Percentiles rank a stretch among this genome's conserved stretches.
Evolutionary conservation across 2,113 vertebrate species (phyloP).

Genomic region (Glaucomys volans): DNA sequence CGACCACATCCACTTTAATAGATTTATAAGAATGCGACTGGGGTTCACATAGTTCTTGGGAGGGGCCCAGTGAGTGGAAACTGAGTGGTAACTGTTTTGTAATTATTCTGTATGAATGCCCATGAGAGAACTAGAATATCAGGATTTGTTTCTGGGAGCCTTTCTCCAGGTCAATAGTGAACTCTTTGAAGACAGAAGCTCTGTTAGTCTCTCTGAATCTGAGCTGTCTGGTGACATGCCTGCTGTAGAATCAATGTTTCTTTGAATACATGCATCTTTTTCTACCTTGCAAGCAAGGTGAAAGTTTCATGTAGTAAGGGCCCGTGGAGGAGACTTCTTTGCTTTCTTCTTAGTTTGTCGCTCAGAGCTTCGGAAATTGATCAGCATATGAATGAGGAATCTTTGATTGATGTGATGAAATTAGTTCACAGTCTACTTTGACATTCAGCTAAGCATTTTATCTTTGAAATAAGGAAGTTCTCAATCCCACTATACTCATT

Average conservation of each 20-base stretch:
- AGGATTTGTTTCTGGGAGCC: not conserved
- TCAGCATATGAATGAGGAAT: not conserved
- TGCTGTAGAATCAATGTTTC: not conserved
- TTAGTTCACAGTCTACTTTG: rapidly evolving
- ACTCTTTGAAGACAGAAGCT: not conserved
- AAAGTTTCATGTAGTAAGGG: not conserved
- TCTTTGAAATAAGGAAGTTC: not conserved
- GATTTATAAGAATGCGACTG: not conserved
- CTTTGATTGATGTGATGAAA: not conserved
- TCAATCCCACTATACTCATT: not conserved
- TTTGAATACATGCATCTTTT: rapidly evolving
- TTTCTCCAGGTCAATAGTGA: not conserved
- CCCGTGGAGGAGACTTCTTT: not conserved
- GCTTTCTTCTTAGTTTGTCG: not conserved
- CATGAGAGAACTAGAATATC: not conserved
- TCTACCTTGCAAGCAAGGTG: not conserved
- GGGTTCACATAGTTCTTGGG: rapidly evolving
- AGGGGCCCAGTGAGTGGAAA: not conserved
- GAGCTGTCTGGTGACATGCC: not conserved
- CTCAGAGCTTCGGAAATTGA: not conserved
- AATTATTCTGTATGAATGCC: not conserved
- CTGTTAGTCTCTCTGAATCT: not conserved
- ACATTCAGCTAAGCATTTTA: not conserved
- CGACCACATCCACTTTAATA: rapidly evolving
- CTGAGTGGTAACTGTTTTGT: not conserved